Evolutionary conservation across 2,797 vertebrate species (phyloP).

Genomic region (Gila robusta): DNA sequence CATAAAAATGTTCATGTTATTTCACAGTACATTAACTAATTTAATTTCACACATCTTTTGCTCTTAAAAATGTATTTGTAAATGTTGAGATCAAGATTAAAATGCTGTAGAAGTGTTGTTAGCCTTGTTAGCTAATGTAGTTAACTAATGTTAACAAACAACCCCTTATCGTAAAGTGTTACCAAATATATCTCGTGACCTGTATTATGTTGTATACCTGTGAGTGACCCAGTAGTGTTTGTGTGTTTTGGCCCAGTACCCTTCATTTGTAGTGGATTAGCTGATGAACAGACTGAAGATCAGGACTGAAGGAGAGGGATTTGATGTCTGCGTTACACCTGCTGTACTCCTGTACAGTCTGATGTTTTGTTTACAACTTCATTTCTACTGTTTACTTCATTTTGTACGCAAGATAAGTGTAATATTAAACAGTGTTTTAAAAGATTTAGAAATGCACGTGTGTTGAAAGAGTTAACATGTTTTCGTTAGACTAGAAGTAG

Average conservation of each 20-base stretch:
- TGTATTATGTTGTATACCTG: background rate
- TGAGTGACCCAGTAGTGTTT: conserved; percentile 1
- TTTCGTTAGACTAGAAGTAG: background rate
- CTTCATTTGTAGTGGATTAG: conserved; percentile 8
- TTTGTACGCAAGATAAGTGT: background rate
- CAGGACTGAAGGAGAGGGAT: background rate
- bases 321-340: background rate
- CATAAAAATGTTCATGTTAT: background rate
- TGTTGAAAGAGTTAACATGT: background rate
- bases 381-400: background rate
- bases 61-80: background rate
- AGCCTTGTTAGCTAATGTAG: background rate
- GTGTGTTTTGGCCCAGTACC: background rate
- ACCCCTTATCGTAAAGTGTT: background rate
- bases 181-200: too few relatives aligned
- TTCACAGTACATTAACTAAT: background rate
- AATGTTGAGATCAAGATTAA: background rate
- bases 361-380: background rate
- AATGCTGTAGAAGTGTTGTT: background rate
- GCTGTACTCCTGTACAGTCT: background rate
- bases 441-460: background rate
- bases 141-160: background rate
- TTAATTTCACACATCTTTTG: background rate
- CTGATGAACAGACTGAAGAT: conserved; percentile 32
- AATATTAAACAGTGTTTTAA: background rate